Percentiles rank a stretch among this genome's conserved stretches.
Conservation (phyloP, 2,888 invertebrate genomes). For the Steromphala cineraria region DNA sequence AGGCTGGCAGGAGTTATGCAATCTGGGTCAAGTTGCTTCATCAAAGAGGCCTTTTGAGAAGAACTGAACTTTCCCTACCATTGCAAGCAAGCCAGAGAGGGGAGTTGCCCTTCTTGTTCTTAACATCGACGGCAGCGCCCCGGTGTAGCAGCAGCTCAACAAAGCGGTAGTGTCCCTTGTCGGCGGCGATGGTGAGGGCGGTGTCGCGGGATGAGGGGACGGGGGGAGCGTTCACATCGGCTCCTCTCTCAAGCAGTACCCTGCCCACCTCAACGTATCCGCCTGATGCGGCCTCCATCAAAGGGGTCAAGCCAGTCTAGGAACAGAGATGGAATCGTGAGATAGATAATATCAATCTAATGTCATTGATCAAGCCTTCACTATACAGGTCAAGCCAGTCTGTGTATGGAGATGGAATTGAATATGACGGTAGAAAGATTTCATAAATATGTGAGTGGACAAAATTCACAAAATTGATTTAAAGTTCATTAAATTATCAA, state of each 20-base stretch:
- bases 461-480: too few relatives aligned
- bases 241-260: conserved; percentile 95
- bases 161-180: conserved; percentile 95
- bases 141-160: conserved; percentile 78
- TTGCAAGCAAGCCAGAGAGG: conserved; percentile 98
- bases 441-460: too few relatives aligned
- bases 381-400: conserved; percentile 97
- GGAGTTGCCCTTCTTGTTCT: conserved; percentile 99
- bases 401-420: conserved; percentile 59
- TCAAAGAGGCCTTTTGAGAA: too few relatives aligned
- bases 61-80: conserved; percentile 67
- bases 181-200: conserved; percentile 99
- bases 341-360: too few relatives aligned
- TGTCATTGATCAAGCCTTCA: conserved; percentile 99
- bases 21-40: too few relatives aligned
- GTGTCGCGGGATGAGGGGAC: conserved; percentile 98
- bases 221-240: conserved; percentile 98
- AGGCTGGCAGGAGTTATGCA: too few relatives aligned
- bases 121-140: conserved; percentile 95
- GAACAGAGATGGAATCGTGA: background rate
- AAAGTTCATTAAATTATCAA: too few relatives aligned
- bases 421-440: too few relatives aligned
- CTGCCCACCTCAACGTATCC: conserved; percentile 99
- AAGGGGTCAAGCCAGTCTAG: conserved; percentile 95
- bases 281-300: conserved; percentile 99